phyloP scores from a whole-genome alignment of 2,113 vertebrate genomes.

The Silurus asotus region DNA sequence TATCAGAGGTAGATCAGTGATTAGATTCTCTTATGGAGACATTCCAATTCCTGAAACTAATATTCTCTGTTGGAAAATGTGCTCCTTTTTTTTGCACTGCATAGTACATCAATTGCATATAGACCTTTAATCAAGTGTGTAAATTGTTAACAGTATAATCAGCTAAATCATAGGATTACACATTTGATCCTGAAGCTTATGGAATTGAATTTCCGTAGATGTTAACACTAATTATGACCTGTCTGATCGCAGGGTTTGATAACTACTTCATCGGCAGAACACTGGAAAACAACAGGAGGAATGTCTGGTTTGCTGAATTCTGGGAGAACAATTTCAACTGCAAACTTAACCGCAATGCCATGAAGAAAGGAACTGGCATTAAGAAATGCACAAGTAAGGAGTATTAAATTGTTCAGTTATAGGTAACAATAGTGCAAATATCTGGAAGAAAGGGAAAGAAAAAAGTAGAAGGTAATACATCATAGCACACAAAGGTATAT shows the following conservation, averaged over 20 bases:
- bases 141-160: not conserved
- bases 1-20: slow-evolving; percentile 79
- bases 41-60: not conserved
- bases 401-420: slow-evolving; percentile 25
- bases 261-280: slow-evolving; percentile 77
- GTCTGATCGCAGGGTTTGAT: slow-evolving; percentile 73
- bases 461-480: not conserved
- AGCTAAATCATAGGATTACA: not conserved
- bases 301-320: slow-evolving; percentile 81
- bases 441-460: slow-evolving; percentile 8
- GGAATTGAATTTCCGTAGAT: slow-evolving; percentile 14
- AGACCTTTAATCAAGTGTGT: not conserved
- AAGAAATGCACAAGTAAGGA: slow-evolving; percentile 89
- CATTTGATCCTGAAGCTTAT: not conserved
- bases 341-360: slow-evolving; percentile 79
- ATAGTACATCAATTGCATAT: not conserved
- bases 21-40: not conserved
- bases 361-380: slow-evolving; percentile 72
- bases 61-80: not conserved
- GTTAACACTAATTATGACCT: slow-evolving; percentile 51
- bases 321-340: slow-evolving; percentile 87
- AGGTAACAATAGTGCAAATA: slow-evolving; percentile 26
- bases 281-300: slow-evolving; percentile 79
- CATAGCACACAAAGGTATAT: slow-evolving; percentile 3
- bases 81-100: not conserved